A percentile compares a stretch with the other conserved stretches of the same genome.
These are phyloP conservation scores for Myotis daubentonii DNA, from an alignment of 2,797 vertebrate species.

Conservation along the genomic window DNA sequence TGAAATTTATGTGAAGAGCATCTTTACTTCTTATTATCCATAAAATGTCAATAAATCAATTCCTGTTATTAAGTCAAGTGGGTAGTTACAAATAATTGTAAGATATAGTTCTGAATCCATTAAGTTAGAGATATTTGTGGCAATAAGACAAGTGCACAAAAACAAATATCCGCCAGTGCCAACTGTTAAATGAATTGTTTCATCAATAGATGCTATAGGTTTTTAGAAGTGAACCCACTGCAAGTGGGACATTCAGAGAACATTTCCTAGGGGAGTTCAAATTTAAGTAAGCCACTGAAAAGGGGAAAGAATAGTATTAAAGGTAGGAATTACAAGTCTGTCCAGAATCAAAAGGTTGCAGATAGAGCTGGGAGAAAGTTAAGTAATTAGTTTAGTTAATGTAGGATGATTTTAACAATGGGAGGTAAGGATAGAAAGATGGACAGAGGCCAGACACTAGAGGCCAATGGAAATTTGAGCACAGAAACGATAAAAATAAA, in stretches of 20 bases:
- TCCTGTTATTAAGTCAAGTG: background rate
- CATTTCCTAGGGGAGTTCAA: background rate
- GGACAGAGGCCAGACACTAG: background rate
- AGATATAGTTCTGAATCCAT: background rate
- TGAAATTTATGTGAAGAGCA: background rate
- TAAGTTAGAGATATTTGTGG: background rate
- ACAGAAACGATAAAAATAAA: slow-evolving; percentile 38
- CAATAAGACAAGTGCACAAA: background rate
- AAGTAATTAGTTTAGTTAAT: background rate
- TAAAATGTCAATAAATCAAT: background rate
- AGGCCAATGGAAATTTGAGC: background rate
- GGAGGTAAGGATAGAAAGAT: background rate
- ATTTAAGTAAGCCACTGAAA: slow-evolving; percentile 30
- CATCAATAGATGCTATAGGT: background rate
- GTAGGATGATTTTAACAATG: background rate
- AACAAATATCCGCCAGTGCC: background rate
- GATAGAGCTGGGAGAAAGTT: background rate
- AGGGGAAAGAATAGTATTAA: background rate
- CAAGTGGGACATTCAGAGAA: background rate
- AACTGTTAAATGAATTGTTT: background rate
- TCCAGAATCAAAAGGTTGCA: background rate
- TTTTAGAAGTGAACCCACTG: background rate
- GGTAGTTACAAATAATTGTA: slow-evolving; percentile 40
- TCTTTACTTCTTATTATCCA: slow-evolving; percentile 32
- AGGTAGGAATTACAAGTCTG: background rate